Conservation (phyloP, 2,888 invertebrate species). For the Ectemnius lituratus region DNA sequence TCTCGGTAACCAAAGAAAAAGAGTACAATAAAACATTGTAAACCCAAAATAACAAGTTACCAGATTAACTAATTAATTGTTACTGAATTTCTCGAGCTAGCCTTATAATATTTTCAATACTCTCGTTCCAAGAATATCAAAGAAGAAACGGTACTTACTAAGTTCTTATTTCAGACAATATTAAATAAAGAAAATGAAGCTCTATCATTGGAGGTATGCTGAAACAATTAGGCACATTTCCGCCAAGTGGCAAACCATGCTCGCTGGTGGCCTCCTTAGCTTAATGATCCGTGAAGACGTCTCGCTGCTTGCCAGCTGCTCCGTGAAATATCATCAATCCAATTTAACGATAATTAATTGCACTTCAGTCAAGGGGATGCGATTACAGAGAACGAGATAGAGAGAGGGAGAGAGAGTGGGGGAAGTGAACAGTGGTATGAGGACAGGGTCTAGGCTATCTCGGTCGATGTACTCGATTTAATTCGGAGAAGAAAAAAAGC, state of each 20-base stretch:
- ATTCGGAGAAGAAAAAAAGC: slow-evolving; percentile 40
- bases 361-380: slow-evolving; percentile 49
- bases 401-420: too few relatives aligned
- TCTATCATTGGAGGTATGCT: slow-evolving; percentile 13
- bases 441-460: slow-evolving; percentile 11
- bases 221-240: slow-evolving; percentile 52
- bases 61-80: too few relatives aligned
- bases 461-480: slow-evolving; percentile 59
- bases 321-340: slow-evolving; percentile 55
- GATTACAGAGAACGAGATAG: slow-evolving; percentile 35
- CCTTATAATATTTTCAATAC: too few relatives aligned
- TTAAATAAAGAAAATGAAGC: too few relatives aligned
- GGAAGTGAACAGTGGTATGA: too few relatives aligned
- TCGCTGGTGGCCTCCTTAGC: slow-evolving; percentile 46
- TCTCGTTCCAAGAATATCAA: too few relatives aligned
- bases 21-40: too few relatives aligned
- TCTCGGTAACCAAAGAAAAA: too few relatives aligned
- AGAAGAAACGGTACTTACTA: slow-evolving; percentile 3
- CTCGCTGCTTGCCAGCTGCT: slow-evolving; percentile 27
- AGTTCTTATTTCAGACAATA: not conserved
- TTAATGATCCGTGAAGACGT: slow-evolving; percentile 55
- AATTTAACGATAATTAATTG: slow-evolving; percentile 63
- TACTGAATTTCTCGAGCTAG: too few relatives aligned
- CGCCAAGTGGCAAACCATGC: slow-evolving; percentile 32
- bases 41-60: too few relatives aligned